Conservation (phyloP, 2,888 invertebrate genomes). For the Trichopria drosophilae region DNA sequence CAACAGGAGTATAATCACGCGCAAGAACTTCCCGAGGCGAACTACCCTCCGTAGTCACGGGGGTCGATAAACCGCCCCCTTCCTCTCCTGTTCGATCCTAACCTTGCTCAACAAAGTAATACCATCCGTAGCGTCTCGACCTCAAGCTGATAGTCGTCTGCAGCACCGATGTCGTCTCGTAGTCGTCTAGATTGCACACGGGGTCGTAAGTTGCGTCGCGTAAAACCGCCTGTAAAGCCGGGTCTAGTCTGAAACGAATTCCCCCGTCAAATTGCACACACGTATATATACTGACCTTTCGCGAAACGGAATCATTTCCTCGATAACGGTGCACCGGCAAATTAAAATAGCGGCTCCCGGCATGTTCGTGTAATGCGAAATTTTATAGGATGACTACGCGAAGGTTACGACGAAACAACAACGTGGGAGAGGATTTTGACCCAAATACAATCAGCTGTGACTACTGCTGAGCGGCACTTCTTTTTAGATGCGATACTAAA, state of each 20-base stretch:
- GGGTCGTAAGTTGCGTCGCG: conserved; percentile 46
- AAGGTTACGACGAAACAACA: conserved; percentile 43
- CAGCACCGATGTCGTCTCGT: conserved; percentile 34
- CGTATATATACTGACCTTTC: too few relatives aligned
- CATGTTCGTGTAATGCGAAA: too few relatives aligned
- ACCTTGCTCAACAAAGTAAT: conserved; percentile 48
- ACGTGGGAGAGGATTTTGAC: conserved; percentile 54
- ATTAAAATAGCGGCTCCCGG: too few relatives aligned
- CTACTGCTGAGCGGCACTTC: neutral
- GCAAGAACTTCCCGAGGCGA: conserved; percentile 33
- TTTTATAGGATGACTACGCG: too few relatives aligned
- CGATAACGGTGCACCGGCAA: too few relatives aligned
- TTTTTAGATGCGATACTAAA: too few relatives aligned
- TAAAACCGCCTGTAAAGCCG: conserved; percentile 44
- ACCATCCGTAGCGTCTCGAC: too few relatives aligned
- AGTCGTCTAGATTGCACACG: conserved; percentile 42
- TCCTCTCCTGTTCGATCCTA: conserved; percentile 39
- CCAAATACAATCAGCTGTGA: conserved; percentile 42
- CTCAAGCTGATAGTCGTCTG: too few relatives aligned
- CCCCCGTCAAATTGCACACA: too few relatives aligned
- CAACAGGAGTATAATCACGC: conserved; percentile 10
- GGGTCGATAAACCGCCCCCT: conserved; percentile 43
- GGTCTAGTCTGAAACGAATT: conserved; percentile 35
- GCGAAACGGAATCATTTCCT: too few relatives aligned
- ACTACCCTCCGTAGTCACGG: too few relatives aligned